Conservation (phyloP, 2,888 invertebrate species). For the Drosophila macrospina region DNA sequence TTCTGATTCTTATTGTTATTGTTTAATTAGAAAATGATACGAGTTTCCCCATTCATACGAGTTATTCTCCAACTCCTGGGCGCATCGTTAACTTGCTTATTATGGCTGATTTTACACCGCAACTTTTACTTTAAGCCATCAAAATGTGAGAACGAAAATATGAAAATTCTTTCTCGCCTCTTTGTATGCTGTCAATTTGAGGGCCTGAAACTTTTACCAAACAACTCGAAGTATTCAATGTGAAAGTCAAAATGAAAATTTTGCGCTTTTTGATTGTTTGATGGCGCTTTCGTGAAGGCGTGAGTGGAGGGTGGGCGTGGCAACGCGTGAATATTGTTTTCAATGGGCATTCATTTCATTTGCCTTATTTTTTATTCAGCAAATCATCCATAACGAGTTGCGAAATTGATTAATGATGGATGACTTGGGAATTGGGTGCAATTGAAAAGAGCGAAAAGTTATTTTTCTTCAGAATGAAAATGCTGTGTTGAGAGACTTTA, state of each 20-base stretch:
- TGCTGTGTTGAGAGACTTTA: not conserved
- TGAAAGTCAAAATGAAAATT: conserved; percentile 53
- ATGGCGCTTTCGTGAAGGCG: conserved; percentile 23
- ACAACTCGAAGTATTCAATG: conserved; percentile 32
- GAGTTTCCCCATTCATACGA: not conserved
- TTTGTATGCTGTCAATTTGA: conserved; percentile 7
- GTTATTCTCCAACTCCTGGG: conserved; percentile 9
- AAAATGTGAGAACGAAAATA: conserved; percentile 23
- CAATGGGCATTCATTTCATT: conserved; percentile 13
- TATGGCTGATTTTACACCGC: conserved; percentile 21
- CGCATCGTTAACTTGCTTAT: conserved; percentile 34
- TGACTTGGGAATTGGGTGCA: conserved; percentile 33
- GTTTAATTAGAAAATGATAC: conserved; percentile 10
- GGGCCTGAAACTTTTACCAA: conserved; percentile 30
- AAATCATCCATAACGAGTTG: conserved; percentile 62
- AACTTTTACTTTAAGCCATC: conserved; percentile 16
- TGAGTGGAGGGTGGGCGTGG: conserved; percentile 22
- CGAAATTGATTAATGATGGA: conserved; percentile 59
- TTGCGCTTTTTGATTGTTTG: conserved; percentile 53
- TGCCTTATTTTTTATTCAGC: conserved; percentile 30
- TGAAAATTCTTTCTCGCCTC: conserved; percentile 9
- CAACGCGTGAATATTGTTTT: conserved; percentile 44
- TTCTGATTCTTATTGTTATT: not conserved
- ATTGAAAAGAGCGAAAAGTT: conserved; percentile 19
- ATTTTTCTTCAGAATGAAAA: conserved; percentile 8